Percentiles rank a stretch among this genome's conserved stretches.
Conservation (phyloP, 2,888 invertebrate species). For the Tanytarsus gracilentus region DNA sequence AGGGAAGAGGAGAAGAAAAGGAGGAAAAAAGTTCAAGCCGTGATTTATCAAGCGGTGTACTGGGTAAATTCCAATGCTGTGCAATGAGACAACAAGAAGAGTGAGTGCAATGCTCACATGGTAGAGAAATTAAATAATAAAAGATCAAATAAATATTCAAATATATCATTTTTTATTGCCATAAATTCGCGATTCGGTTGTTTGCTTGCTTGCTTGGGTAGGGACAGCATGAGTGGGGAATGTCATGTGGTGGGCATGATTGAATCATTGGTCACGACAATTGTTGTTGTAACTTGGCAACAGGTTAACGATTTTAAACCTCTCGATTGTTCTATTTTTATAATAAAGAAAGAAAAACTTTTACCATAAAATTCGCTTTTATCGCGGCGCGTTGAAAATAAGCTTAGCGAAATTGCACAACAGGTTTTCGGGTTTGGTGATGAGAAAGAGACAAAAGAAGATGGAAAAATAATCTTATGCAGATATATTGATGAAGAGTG, state of each 20-base stretch:
- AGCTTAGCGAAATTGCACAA: too few species aligned
- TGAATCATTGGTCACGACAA: neutral
- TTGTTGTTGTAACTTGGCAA: neutral
- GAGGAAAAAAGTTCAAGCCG: neutral
- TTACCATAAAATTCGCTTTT: too few species aligned
- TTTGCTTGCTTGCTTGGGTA: neutral
- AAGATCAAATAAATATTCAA: constrained; percentile 20
- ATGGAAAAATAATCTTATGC: too few species aligned
- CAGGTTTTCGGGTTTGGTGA: too few species aligned
- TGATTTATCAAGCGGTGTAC: constrained; percentile 17
- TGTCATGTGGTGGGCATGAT: constrained; percentile 16
- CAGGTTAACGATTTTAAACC: neutral
- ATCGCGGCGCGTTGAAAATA: too few species aligned
- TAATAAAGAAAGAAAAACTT: too few species aligned
- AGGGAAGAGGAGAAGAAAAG: neutral
- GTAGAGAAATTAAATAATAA: constrained; percentile 1
- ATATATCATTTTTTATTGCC: constrained; percentile 14
- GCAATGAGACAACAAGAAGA: neutral
- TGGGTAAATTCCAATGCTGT: neutral
- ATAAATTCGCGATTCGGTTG: constrained; percentile 5
- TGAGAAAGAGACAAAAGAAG: too few species aligned
- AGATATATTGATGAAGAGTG: too few species aligned
- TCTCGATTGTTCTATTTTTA: too few species aligned
- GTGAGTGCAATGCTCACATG: neutral
- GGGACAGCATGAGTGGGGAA: neutral